A percentile compares a stretch with the other conserved stretches of the same genome.
Evolutionary conservation across 2,888 invertebrate species (phyloP).

Genomic region (Phengaris alcon): DNA sequence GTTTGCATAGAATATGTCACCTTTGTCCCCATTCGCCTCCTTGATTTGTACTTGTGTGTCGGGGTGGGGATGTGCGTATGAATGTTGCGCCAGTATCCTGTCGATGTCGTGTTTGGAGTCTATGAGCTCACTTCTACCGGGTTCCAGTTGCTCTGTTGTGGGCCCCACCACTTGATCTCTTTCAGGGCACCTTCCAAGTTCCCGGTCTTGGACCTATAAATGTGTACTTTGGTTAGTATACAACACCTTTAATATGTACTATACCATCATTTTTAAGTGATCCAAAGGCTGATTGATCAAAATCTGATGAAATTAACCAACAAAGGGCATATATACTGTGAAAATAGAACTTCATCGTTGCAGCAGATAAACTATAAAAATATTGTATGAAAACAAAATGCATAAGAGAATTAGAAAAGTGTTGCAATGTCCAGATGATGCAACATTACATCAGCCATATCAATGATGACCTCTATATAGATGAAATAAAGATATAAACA

Average conservation of each 20-base stretch:
- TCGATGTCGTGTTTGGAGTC: slow-evolving; percentile 64
- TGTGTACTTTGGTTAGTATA: background rate
- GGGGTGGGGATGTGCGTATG: slow-evolving; percentile 74
- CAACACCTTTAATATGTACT: too few relatives aligned
- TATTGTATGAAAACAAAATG: background rate
- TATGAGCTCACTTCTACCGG: slow-evolving; percentile 82
- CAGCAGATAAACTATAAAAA: background rate
- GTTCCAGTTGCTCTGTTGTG: slow-evolving; percentile 91
- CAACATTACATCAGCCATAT: slow-evolving; percentile 14
- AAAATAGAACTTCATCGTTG: too few relatives aligned
- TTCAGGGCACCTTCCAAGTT: slow-evolving; percentile 66
- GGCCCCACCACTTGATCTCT: slow-evolving; percentile 91
- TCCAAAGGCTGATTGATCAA: too few relatives aligned
- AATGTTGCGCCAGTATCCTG: slow-evolving; percentile 74
- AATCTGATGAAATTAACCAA: too few relatives aligned
- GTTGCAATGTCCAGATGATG: background rate
- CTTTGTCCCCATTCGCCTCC: slow-evolving; percentile 64
- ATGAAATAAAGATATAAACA: slow-evolving; percentile 33
- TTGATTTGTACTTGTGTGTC: slow-evolving; percentile 51
- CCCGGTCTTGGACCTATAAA: slow-evolving; percentile 59
- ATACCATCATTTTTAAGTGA: too few relatives aligned
- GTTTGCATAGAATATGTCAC: slow-evolving; percentile 85
- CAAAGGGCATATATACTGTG: too few relatives aligned
- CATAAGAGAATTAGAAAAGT: background rate
- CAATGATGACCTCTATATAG: background rate